Conservation (phyloP, 2,888 invertebrate species). For the Synergus umbraculus region DNA sequence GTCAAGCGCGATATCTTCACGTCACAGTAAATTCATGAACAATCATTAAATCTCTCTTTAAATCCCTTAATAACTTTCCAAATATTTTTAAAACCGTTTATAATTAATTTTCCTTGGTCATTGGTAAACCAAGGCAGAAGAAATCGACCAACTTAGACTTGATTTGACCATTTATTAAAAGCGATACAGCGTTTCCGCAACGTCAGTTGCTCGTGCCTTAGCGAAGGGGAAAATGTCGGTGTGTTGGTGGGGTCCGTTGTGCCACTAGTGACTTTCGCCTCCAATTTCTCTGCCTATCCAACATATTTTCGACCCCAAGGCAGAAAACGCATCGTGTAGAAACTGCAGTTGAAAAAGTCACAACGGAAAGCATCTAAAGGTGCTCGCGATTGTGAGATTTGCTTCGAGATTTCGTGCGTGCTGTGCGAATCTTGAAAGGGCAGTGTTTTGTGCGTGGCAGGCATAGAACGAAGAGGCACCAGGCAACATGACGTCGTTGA, state of each 20-base stretch:
- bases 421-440: conserved; percentile 35
- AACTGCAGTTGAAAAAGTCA: conserved; percentile 41
- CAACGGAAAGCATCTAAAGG: conserved; percentile 20
- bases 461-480: conserved; percentile 44
- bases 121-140: not conserved
- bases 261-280: conserved; percentile 71
- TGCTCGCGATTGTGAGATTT: conserved; percentile 33
- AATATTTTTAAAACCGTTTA: not conserved
- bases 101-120: not conserved
- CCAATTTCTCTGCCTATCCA: conserved; percentile 58
- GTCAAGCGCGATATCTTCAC: conserved; percentile 13
- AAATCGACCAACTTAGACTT: not conserved
- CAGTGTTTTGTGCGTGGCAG: conserved; percentile 41
- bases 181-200: conserved; percentile 37
- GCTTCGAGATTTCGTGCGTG: conserved; percentile 28
- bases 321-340: conserved; percentile 45
- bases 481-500: conserved; percentile 62
- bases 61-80: not conserved
- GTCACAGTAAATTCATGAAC: not conserved
- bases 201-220: conserved; percentile 46
- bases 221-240: conserved; percentile 80
- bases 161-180: conserved; percentile 5
- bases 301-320: conserved; percentile 49
- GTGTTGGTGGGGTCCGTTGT: conserved; percentile 78
- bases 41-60: conserved; percentile 12